Conservation (phyloP, 2,888 invertebrate genomes). For the Plagodis pulveraria region DNA sequence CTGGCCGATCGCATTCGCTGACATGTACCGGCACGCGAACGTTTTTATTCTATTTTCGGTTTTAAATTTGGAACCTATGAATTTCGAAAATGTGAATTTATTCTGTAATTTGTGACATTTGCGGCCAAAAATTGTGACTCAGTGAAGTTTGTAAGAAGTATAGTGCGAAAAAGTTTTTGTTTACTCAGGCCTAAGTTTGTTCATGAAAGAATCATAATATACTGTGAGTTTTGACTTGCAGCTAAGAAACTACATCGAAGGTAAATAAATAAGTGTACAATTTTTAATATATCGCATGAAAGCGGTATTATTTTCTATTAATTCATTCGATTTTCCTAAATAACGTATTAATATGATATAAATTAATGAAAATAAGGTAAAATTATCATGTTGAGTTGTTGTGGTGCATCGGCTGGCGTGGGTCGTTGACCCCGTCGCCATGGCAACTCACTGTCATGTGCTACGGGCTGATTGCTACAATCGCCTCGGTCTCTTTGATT, state of each 20-base stretch:
- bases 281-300: background rate
- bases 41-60: slow-evolving; percentile 73
- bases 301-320: too few species aligned
- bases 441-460: slow-evolving; percentile 71
- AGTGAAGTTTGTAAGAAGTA: too few species aligned
- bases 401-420: slow-evolving; percentile 53
- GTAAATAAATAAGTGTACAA: background rate
- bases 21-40: slow-evolving; percentile 80
- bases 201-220: too few species aligned
- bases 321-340: too few species aligned
- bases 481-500: slow-evolving; percentile 41
- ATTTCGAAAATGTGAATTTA: slow-evolving; percentile 56
- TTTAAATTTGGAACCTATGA: slow-evolving; percentile 53
- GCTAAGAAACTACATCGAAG: too few species aligned
- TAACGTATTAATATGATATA: background rate
- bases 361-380: slow-evolving; percentile 3
- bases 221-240: too few species aligned
- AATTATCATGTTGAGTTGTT: slow-evolving; percentile 45
- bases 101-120: slow-evolving; percentile 41
- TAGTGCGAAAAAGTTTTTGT: too few species aligned
- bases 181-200: too few species aligned
- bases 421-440: slow-evolving; percentile 71
- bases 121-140: too few species aligned
- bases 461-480: slow-evolving; percentile 57
- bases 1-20: slow-evolving; percentile 74